phyloP scores from a whole-genome alignment of 2,888 invertebrate genomes.

The Lacanobia oleracea region DNA sequence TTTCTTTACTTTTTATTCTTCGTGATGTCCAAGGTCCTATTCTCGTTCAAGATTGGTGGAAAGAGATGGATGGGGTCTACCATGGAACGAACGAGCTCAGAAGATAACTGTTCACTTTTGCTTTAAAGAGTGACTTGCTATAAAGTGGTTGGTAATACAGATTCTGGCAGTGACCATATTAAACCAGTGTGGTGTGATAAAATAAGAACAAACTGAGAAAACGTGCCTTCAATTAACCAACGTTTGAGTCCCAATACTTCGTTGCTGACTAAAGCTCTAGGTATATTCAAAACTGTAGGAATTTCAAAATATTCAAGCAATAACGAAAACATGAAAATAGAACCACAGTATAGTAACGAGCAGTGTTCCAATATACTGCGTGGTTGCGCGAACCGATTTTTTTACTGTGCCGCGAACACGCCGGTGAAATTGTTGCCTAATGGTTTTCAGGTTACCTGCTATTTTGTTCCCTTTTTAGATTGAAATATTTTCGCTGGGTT shows the following conservation, averaged over 20 bases:
- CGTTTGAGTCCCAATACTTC: constrained; percentile 15
- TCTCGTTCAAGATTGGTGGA: too few relatives aligned
- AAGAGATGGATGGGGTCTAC: too few relatives aligned
- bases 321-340: constrained; percentile 50
- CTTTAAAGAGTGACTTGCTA: too few relatives aligned
- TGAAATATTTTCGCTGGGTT: constrained; percentile 18
- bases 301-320: constrained; percentile 40
- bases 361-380: constrained; percentile 22
- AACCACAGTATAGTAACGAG: constrained; percentile 27
- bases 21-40: too few relatives aligned
- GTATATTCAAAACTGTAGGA: constrained; percentile 30
- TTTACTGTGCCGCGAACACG: constrained; percentile 19
- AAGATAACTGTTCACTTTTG: too few relatives aligned
- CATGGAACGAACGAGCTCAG: too few relatives aligned
- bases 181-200: too few relatives aligned
- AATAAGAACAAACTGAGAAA: constrained; percentile 24
- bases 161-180: too few relatives aligned
- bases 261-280: constrained; percentile 37
- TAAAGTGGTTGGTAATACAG: too few relatives aligned
- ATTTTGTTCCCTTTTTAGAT: constrained; percentile 44
- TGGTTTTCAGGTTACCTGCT: constrained; percentile 43
- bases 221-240: constrained; percentile 32
- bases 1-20: too few relatives aligned
- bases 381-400: constrained; percentile 22
- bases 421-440: constrained; percentile 34